Evolutionary conservation across 2,888 invertebrate species (phyloP).

Genomic region (Nasonovia ribisnigri): DNA sequence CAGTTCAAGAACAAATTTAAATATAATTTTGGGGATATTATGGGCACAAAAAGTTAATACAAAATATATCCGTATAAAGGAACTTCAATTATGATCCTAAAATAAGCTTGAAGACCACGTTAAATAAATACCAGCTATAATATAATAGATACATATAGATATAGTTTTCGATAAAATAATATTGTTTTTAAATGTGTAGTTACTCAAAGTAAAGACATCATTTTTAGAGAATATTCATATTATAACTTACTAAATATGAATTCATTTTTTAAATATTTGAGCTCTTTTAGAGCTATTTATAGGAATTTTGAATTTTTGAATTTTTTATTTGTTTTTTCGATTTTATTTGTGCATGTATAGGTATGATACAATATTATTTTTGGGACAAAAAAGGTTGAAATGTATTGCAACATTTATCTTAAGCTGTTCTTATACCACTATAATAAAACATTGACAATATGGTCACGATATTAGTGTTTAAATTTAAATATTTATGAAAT

Average conservation of each 20-base stretch:
- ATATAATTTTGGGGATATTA: neutral
- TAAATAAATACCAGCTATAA: neutral
- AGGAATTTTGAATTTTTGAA: too few relatives aligned
- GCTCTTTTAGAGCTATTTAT: neutral
- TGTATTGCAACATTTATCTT: too few relatives aligned
- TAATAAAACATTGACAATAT: too few relatives aligned
- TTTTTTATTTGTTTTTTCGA: too few relatives aligned
- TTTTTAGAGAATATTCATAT: neutral
- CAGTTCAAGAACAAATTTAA: neutral
- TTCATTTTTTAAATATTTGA: neutral
- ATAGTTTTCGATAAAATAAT: too few relatives aligned
- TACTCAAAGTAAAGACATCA: neutral
- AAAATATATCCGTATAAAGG: neutral
- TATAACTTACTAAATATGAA: neutral
- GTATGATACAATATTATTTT: too few relatives aligned
- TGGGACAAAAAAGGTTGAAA: too few relatives aligned
- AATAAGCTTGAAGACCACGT: neutral
- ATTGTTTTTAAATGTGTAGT: neutral
- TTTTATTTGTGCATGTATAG: too few relatives aligned
- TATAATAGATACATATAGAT: too few relatives aligned
- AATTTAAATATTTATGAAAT: too few relatives aligned
- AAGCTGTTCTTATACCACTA: too few relatives aligned
- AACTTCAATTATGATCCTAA: neutral
- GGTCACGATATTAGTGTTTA: too few relatives aligned
- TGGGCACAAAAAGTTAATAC: neutral